These are phyloP conservation scores for Papilio xuthus DNA, from an alignment of 1,140 invertebrate genomes.

Conservation along the genomic window DNA sequence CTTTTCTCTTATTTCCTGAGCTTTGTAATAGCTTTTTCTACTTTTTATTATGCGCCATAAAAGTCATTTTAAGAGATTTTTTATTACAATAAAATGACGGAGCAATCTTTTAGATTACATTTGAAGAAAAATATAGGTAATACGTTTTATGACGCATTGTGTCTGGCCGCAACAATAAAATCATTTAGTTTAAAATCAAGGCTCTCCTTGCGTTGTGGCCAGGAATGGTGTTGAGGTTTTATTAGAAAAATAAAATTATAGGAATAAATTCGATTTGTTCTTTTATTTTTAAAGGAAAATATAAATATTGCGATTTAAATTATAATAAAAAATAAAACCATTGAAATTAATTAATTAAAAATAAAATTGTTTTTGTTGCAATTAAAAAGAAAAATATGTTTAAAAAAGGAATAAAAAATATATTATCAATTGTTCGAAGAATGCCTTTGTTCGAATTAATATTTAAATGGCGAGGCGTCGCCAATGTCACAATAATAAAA, in stretches of 20 bases:
- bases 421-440: background rate
- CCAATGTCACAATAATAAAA: background rate
- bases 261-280: too few relatives aligned
- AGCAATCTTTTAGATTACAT: background rate
- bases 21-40: slow-evolving; percentile 12
- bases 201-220: background rate
- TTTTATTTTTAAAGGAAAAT: too few relatives aligned
- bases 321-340: too few relatives aligned
- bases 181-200: slow-evolving; percentile 27
- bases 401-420: background rate
- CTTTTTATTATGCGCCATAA: background rate
- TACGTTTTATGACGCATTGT: slow-evolving; percentile 28
- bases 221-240: background rate
- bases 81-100: background rate
- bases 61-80: background rate
- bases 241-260: background rate
- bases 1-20: background rate
- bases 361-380: background rate
- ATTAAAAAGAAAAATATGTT: background rate
- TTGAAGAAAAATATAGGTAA: slow-evolving; percentile 24
- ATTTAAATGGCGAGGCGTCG: slow-evolving; percentile 5
- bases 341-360: background rate
- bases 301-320: too few relatives aligned
- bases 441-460: slow-evolving; percentile 13
- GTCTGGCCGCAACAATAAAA: slow-evolving; percentile 34